Evolutionary conservation across 2,113 vertebrate species (phyloP).

Genomic region (Rhabdornis inornatus): DNA sequence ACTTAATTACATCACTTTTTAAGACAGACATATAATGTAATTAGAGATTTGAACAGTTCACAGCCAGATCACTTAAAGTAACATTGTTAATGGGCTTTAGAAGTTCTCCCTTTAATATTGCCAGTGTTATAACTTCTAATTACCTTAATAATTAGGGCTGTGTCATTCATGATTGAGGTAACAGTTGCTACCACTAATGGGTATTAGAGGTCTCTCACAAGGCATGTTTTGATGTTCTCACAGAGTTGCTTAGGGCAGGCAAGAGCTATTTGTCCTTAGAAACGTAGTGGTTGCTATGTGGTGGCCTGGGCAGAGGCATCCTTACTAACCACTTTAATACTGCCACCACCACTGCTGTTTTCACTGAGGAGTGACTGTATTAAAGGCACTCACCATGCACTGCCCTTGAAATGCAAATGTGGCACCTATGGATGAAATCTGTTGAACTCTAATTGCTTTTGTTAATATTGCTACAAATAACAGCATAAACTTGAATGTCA

Average conservation of each 20-base stretch:
- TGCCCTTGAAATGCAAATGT: conserved; percentile 69
- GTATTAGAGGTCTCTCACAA: conserved; percentile 75
- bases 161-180: conserved; percentile 89
- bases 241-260: conserved; percentile 74
- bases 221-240: conserved; percentile 79
- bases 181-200: conserved; percentile 92
- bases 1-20: conserved; percentile 93
- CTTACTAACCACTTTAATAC: conserved; percentile 61
- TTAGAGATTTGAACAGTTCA: conserved; percentile 95
- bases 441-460: conserved; percentile 52
- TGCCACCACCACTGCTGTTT: conserved; percentile 49
- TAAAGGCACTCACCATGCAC: conserved; percentile 49
- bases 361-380: conserved; percentile 42
- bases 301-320: conserved; percentile 69
- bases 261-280: conserved; percentile 77
- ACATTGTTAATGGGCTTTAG: conserved; percentile 91
- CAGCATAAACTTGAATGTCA: conserved; percentile 54
- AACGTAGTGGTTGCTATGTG: conserved; percentile 80
- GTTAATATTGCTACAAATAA: conserved; percentile 48
- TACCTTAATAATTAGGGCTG: conserved; percentile 94
- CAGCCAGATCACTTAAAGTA: conserved; percentile 97
- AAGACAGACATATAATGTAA: conserved; percentile 91
- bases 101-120: conserved; percentile 84
- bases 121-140: conserved; percentile 93
- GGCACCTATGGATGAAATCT: conserved; percentile 63